Base-by-base conservation (phyloP, 2,797 vertebrate species). In the Sphenodon punctatus region DNA sequence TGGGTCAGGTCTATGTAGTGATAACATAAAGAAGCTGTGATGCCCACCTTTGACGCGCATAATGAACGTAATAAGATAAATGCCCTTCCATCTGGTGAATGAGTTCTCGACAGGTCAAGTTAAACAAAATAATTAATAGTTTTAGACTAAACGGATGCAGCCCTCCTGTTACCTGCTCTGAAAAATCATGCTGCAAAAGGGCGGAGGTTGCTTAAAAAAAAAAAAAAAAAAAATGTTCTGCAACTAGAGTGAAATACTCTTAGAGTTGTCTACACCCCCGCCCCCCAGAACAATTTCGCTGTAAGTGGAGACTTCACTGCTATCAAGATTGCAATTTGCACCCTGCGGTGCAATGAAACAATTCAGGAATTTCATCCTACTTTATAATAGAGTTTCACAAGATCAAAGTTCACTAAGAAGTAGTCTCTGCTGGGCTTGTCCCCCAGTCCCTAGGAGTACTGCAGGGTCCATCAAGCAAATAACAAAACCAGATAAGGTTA, bases 51-150 rank as follows among this genome's bases (percentile, higher is more conserved):
- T 88, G 74, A 39, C 72, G 42, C 84, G 71, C 10, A 0, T 42
- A 46, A 30, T 84, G 87, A 34, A 80, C 79, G 84, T 84, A 73
- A 23, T 46, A 72, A 39, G 59, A 90, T 84, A 75, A 89, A 69
- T 72, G 60, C 43, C 61, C 59, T 55, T 89, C 91, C 82, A 88
- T 80, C 89, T 83, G 82, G 78, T 51, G 86, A 91, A 81, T 46
- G 80, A 76, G 63, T 83, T 93, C 91, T 91, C 90, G 51, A 85
- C 82, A 89, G 91, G 89, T 92, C 85, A 80, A 64, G 76, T 91
- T 89, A 91, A 78, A 86, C 78, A 84, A 81, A 82, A 88, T 83
- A 92, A 89, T 87, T 88, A 89, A 92, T 87, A 89, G 84, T 80
- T 89, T 81, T 60, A 69, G 42, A 71, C 46, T 68, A 73, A 87